Conservation (phyloP, 2,888 invertebrate species). For the Ditula angustiorana region DNA sequence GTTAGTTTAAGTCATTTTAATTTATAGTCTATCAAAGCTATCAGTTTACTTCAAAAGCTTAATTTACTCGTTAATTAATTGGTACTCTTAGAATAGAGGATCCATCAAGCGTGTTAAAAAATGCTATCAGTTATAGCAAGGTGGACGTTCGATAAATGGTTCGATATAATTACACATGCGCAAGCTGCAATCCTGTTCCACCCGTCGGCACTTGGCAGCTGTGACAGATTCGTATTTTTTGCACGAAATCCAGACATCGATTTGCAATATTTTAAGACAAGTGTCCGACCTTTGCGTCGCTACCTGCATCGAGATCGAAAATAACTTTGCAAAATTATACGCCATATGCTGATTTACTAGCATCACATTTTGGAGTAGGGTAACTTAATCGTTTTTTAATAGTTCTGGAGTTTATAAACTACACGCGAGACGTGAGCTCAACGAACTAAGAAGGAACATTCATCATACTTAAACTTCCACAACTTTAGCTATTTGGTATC, state of each 20-base stretch:
- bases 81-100: neutral
- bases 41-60: neutral
- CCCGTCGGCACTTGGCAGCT: constrained; percentile 56
- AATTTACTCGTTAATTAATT: neutral
- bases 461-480: neutral
- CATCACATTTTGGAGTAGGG: constrained; percentile 5
- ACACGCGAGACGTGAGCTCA: neutral
- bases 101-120: constrained; percentile 2
- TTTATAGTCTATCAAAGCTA: neutral
- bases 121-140: constrained; percentile 16
- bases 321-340: constrained; percentile 14
- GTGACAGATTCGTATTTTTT: constrained; percentile 69
- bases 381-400: constrained; percentile 25
- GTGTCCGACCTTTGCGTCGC: constrained; percentile 51
- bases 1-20: constrained; percentile 5
- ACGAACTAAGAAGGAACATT: neutral
- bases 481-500: neutral
- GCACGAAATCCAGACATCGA: constrained; percentile 61
- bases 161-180: constrained; percentile 38
- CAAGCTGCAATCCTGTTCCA: constrained; percentile 37
- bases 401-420: neutral
- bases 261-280: constrained; percentile 68
- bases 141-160: constrained; percentile 35
- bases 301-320: constrained; percentile 49
- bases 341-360: neutral